A percentile compares a stretch with the other conserved stretches of the same genome.
Evolutionary conservation across 2,113 vertebrate species (phyloP).

Genomic region (Gavia stellata): DNA sequence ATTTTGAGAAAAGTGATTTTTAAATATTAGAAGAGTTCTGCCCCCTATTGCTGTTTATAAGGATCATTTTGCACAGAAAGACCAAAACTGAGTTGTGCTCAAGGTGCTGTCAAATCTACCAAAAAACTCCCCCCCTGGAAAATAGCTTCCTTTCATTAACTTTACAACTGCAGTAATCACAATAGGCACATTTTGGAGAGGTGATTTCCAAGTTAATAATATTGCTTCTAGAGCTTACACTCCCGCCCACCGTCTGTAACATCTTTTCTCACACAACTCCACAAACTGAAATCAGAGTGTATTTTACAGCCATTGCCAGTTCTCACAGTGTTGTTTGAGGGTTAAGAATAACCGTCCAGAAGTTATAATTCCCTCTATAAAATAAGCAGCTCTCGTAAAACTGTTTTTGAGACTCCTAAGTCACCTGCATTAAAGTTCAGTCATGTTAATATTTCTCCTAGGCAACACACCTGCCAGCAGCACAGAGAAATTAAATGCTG

Average conservation of each 20-base stretch:
- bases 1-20: background rate
- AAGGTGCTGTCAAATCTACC: background rate
- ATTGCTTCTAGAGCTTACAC: background rate
- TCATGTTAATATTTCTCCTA: slow-evolving; percentile 33
- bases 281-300: background rate
- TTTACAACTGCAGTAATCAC: background rate
- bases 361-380: background rate
- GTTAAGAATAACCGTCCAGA: background rate
- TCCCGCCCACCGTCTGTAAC: background rate
- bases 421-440: slow-evolving; percentile 36
- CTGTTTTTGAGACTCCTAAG: background rate
- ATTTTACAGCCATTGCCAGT: background rate
- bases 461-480: slow-evolving; percentile 24
- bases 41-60: background rate
- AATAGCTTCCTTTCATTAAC: background rate
- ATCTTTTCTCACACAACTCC: background rate
- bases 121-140: background rate
- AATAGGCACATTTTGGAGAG: background rate
- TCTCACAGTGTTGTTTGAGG: background rate
- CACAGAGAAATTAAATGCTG: slow-evolving; percentile 41
- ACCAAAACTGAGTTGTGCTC: background rate
- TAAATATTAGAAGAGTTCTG: background rate
- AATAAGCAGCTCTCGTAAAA: background rate
- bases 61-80: background rate
- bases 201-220: background rate